Conservation (phyloP, 2,113 vertebrate species). For the Cebidichthys violaceus region DNA sequence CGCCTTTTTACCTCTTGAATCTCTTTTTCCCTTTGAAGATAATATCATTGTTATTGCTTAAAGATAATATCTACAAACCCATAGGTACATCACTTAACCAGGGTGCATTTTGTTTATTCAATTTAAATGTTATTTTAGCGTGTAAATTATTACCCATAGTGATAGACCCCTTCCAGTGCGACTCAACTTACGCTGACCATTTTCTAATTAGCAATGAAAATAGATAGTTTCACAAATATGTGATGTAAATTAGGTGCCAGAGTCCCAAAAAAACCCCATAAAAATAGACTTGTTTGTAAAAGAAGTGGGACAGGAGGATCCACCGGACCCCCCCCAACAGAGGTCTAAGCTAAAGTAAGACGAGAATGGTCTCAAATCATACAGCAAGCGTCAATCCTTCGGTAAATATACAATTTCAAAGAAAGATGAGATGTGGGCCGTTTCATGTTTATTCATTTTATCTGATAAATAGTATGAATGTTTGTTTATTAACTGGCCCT, state of each 20-base stretch:
- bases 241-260: not conserved
- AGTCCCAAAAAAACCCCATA: not conserved
- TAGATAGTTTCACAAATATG: not conserved
- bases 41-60: not conserved
- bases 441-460: not conserved
- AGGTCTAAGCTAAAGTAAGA: not conserved
- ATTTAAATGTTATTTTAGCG: not conserved
- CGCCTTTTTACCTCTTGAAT: not conserved
- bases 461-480: not conserved
- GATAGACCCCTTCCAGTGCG: not conserved
- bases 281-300: not conserved
- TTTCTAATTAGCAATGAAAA: not conserved
- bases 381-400: not conserved
- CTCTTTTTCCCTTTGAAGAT: not conserved
- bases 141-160: not conserved
- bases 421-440: not conserved
- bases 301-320: not conserved
- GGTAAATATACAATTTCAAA: not conserved
- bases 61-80: too few species aligned
- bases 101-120: not conserved
- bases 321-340: not conserved
- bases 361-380: too few species aligned
- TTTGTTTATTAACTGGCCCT: not conserved
- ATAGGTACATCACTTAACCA: not conserved
- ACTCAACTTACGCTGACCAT: not conserved